A percentile compares a stretch with the other conserved stretches of the same genome.
These are phyloP conservation scores for Thera britannica DNA, from an alignment of 2,888 invertebrate genomes.

Conservation along the genomic window DNA sequence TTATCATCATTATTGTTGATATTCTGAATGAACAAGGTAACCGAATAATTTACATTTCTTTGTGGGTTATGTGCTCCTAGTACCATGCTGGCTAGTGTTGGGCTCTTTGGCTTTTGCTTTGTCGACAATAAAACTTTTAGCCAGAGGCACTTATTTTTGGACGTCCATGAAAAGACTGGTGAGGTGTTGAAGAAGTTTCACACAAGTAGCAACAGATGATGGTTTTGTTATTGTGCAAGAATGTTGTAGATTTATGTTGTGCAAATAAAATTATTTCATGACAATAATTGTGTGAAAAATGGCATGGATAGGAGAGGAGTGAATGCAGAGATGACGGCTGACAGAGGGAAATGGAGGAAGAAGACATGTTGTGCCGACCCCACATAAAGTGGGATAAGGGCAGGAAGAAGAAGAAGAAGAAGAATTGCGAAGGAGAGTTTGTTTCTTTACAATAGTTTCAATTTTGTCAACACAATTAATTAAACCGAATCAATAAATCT, in stretches of 20 bases:
- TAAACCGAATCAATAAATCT: no score
- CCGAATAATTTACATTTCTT: conserved; percentile 44
- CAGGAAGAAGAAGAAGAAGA: no score
- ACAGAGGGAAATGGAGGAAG: no score
- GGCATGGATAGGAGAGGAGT: no score
- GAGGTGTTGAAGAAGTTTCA: background rate
- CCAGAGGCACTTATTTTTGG: background rate
- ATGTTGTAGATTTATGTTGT: background rate
- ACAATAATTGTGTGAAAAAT: no score
- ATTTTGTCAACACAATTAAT: no score
- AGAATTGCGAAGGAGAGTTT: no score
- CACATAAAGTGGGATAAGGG: no score
- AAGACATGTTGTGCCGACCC: no score
- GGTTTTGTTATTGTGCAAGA: background rate
- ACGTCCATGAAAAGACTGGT: background rate
- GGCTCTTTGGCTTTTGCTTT: conserved; percentile 54
- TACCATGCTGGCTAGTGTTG: conserved; percentile 71
- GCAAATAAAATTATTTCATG: no score
- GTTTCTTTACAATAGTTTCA: no score
- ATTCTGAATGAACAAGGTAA: conserved; percentile 20
- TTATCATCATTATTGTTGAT: conserved; percentile 5
- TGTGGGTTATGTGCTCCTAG: conserved; percentile 65
- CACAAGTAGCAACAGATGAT: background rate
- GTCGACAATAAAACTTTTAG: conserved; percentile 18
- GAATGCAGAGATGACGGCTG: no score